These are phyloP conservation scores for Phataginus tricuspis DNA, from an alignment of 2,797 vertebrate species.

Conservation along the genomic window DNA sequence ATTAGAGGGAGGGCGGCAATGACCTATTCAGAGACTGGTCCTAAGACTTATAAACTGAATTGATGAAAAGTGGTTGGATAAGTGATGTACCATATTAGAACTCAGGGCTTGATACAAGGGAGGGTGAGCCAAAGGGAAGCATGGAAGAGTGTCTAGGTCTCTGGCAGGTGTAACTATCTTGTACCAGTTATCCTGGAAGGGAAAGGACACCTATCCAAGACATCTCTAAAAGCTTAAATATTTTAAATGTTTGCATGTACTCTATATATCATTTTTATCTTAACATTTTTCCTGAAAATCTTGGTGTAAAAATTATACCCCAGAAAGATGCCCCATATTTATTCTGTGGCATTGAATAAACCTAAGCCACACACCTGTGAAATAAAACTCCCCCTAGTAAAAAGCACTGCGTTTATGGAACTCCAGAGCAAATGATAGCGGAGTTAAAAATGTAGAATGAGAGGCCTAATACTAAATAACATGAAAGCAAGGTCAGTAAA, in stretches of 20 bases:
- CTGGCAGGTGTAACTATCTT: not conserved
- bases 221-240: not conserved
- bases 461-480: not conserved
- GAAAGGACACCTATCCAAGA: not conserved
- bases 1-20: not conserved
- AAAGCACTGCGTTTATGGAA: not conserved
- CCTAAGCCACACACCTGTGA: not conserved
- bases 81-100: not conserved
- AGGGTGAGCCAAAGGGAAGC: not conserved
- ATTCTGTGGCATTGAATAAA: not conserved
- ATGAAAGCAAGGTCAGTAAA: slow-evolving; percentile 5
- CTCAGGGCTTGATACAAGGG: not conserved
- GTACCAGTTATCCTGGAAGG: not conserved
- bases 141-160: not conserved
- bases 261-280: not conserved
- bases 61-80: not conserved
- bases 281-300: not conserved
- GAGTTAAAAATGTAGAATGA: not conserved
- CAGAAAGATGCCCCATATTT: not conserved
- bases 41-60: not conserved
- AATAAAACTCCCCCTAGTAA: not conserved
- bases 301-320: not conserved
- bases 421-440: not conserved
- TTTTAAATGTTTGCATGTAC: not conserved
- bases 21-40: not conserved